Base-by-base conservation (phyloP, 2,113 vertebrate species). In the Cyprinus carpio region DNA sequence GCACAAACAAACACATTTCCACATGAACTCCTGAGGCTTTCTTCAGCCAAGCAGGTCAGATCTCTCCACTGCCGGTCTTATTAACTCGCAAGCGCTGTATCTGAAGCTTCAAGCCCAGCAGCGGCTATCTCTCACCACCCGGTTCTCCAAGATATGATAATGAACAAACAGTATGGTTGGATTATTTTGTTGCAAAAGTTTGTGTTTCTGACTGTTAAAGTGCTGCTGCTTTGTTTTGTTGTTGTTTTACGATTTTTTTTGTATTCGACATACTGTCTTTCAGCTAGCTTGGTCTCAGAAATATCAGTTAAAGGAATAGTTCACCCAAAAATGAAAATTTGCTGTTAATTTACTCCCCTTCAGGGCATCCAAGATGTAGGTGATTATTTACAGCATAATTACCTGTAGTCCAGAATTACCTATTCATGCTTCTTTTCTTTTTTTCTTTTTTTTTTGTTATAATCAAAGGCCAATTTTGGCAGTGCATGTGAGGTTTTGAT, bases 1-100 rank as follows among this genome's bases (percentile, higher is more conserved):
- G 37, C 31, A 27, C 78, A 83, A 43, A 64, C 56, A 86, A 76
- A 81, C 79, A 43, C 62, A 34, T 51, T 65, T 75, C 43, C 51
- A 34, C 64, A 54, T 37, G 58, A 37, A 54, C 58, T 67, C 69
- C 56, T 12, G 51, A 37, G 72, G 40, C 72, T 77, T 31, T 69
- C 40, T 81, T 79, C 31, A 79, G 76, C 56, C 76, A 85, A 46
- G 31, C 76, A 72, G 18, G 60, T 65, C 60, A 65, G n/a, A 49
- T 81, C 78, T 64, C 56, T 62, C 11, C 72, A 46, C 37, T 43
- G n/a, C 71, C 15, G 13, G 29, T 78, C 75, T 78, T 31, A 56
- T 34, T 58, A 56, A 75, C 46, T 54, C 27, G 2, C 27, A 31
- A 34, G 46, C 10, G 1, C 31, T 37, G 67, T 23, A 40, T 37